Percentiles rank a stretch among this genome's conserved stretches.
Conservation (phyloP, 2,113 vertebrate species). For the Odocoileus virginianus region DNA sequence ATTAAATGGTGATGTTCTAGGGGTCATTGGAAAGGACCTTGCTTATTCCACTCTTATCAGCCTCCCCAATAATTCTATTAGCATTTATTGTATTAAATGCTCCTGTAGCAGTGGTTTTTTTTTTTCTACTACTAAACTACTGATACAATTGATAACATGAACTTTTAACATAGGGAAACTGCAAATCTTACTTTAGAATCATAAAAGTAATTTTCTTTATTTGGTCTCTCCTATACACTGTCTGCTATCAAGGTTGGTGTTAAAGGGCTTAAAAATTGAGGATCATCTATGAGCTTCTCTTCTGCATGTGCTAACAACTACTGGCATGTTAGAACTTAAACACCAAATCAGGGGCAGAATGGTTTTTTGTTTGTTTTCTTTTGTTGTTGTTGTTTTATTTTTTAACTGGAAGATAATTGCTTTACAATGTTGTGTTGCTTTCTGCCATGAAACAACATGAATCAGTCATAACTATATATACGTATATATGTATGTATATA, state of each 20-base stretch:
- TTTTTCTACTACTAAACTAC: background rate
- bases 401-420: background rate
- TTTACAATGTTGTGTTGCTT: background rate
- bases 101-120: background rate
- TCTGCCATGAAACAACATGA: background rate
- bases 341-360: background rate
- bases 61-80: background rate
- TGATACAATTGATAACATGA: background rate
- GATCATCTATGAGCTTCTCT: background rate
- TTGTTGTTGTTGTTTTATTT: background rate
- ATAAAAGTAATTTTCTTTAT: background rate
- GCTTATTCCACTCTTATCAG: background rate
- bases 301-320: background rate
- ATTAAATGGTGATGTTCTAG: background rate
- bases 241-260: background rate
- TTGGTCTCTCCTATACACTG: background rate
- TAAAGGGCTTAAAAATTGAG: background rate
- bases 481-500: background rate
- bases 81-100: background rate
- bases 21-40: background rate
- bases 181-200: background rate
- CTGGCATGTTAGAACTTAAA: background rate
- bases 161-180: background rate
- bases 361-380: background rate
- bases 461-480: background rate